These are phyloP conservation scores for Lanius ludovicianus DNA, from an alignment of 2,113 vertebrate species.

Conservation along the genomic window DNA sequence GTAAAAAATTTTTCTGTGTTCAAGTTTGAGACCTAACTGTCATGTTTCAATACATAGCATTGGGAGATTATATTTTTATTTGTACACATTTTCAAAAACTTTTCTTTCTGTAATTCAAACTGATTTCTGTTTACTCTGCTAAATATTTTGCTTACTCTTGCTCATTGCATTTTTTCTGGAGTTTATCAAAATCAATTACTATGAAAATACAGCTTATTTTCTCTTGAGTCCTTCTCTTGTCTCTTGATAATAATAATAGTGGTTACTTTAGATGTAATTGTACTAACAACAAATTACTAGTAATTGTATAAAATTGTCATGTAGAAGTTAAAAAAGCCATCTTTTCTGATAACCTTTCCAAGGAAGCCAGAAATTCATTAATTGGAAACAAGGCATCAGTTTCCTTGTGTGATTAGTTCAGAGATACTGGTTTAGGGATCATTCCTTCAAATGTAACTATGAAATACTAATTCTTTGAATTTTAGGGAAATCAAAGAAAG, in stretches of 20 bases:
- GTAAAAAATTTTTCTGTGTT: background rate
- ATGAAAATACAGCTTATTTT: background rate
- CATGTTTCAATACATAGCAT: background rate
- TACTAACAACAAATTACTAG: background rate
- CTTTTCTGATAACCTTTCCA: background rate
- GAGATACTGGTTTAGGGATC: background rate
- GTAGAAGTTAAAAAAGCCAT: background rate
- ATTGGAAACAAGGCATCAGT: background rate
- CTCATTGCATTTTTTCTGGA: background rate
- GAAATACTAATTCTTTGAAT: slow-evolving; percentile 21
- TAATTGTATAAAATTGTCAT: background rate
- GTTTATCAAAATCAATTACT: background rate
- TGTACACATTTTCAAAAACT: background rate
- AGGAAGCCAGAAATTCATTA: background rate
- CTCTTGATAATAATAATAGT: background rate
- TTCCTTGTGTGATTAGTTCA: background rate
- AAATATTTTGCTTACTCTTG: background rate
- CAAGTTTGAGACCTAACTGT: background rate
- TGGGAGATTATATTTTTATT: background rate
- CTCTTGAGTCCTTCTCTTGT: background rate
- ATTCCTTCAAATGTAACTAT: background rate
- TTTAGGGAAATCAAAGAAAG: slow-evolving; percentile 84
- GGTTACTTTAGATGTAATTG: background rate
- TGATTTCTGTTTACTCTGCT: background rate
- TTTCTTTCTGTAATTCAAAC: background rate